Conservation (phyloP, 1,140 invertebrate species). For the Drosophila sulfurigaster region DNA sequence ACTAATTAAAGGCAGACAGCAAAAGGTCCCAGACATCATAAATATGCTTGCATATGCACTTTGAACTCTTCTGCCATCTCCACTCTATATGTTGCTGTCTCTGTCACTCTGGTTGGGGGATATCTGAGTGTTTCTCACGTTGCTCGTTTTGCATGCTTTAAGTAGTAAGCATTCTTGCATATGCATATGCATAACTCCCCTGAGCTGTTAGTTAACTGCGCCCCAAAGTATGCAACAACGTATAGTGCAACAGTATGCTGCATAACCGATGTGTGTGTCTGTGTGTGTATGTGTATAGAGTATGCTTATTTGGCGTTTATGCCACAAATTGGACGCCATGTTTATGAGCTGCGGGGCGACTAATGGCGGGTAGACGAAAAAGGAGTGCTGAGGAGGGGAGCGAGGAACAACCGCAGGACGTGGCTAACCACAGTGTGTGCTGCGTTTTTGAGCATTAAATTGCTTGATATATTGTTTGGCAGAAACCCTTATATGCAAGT, state of each 20-base stretch:
- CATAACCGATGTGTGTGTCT: too few species aligned
- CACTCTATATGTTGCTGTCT: not conserved
- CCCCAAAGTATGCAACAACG: constrained; percentile 62
- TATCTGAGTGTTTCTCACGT: not conserved
- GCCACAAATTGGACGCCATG: constrained; percentile 68
- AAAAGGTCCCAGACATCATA: constrained; percentile 34
- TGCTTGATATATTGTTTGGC: constrained; percentile 74
- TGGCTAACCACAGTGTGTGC: constrained; percentile 56
- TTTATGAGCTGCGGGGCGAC: constrained; percentile 50
- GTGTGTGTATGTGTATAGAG: not conserved
- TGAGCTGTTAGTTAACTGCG: constrained; percentile 33
- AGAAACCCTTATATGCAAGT: constrained; percentile 19
- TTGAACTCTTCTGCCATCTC: constrained; percentile 23
- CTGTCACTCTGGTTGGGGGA: not conserved
- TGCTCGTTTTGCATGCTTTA: constrained; percentile 8
- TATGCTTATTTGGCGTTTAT: constrained; percentile 75
- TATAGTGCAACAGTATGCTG: constrained; percentile 24
- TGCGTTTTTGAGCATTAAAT: constrained; percentile 80
- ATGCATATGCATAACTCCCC: constrained; percentile 46
- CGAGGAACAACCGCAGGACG: constrained; percentile 22
- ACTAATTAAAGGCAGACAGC: constrained; percentile 62
- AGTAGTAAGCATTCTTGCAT: constrained; percentile 36
- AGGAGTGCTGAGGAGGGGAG: not conserved
- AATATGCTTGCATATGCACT: constrained; percentile 44
- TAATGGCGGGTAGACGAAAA: constrained; percentile 4